Conservation (phyloP, 2,888 invertebrate species). For the Spilosoma lubricipeda region DNA sequence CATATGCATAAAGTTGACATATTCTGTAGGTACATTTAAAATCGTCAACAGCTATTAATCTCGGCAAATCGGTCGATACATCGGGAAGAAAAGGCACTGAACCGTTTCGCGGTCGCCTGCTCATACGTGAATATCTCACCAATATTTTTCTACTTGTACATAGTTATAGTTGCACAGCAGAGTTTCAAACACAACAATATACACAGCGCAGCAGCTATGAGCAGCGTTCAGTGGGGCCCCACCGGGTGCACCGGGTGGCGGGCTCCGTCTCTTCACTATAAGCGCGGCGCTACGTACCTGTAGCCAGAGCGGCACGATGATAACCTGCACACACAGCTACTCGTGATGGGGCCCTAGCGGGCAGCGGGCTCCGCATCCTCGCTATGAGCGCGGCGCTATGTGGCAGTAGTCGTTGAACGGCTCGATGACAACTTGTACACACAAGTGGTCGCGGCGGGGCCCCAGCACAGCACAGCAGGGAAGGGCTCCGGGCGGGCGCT, state of each 20-base stretch:
- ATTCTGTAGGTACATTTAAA: background rate
- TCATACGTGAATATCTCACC: background rate
- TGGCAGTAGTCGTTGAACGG: constrained; percentile 86
- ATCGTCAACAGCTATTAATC: background rate
- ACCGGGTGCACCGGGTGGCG: background rate
- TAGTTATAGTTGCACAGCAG: background rate
- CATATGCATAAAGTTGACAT: background rate
- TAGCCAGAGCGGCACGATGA: constrained; percentile 89
- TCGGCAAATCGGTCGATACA: background rate
- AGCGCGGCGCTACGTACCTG: constrained; percentile 66
- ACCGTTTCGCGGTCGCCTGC: background rate
- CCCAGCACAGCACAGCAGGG: constrained; percentile 91
- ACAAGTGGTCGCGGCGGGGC: constrained; percentile 89
- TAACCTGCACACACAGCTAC: constrained; percentile 87
- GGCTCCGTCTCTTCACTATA: background rate
- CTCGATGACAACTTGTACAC: constrained; percentile 92
- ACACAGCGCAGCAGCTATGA: background rate
- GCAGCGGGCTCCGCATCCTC: background rate
- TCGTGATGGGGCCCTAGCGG: background rate
- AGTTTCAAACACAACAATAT: constrained; percentile 12
- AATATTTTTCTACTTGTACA: background rate
- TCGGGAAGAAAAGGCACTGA: background rate
- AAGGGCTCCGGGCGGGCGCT: constrained; percentile 67
- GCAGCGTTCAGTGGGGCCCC: background rate
- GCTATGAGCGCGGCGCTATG: constrained; percentile 55